Base-by-base conservation (phyloP, 2,888 invertebrate genomes). In the Drosophila austrosaltans region DNA sequence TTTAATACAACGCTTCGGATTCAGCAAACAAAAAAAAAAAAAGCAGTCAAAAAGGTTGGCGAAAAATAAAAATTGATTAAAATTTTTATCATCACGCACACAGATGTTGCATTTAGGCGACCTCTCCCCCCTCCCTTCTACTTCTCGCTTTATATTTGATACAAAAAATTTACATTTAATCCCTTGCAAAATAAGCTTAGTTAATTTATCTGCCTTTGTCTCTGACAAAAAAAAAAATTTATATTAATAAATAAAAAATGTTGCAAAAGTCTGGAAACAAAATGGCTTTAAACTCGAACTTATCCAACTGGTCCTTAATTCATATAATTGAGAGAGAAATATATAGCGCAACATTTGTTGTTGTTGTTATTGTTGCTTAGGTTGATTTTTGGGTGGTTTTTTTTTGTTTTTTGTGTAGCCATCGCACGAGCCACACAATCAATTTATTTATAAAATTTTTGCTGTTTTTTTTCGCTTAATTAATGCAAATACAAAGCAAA, bases 371-470 rank as follows among this genome's bases (percentile, higher is more conserved):
- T 71, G 39, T 16, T 54, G 62, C 28, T 59, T 54, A 42, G 39
- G 57, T 57, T 74, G 16, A 56, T 76, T 65, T 65, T 22, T 53
- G n/a, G 42, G 61, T 48, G 30, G 62, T 48, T 48, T 48, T 48
- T 48, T 48, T 6, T 42, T 42, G 1, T 25, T 6, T 44, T 44
- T 7, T 16, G 22, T 4, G 48, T 12, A 48, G 48, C 22, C 39
- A 12, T 12, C 68, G 63, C 84, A 86, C 71, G 82, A 73, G 77
- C 85, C 64, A 53, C 72, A 72, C 69, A 81, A 79, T 76, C 74
- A 70, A 86, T 83, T 81, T 83, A 88, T 88, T 86, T 86, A 69
- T 78, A 87, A 68, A 67, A 53, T 79, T 61, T 56, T 79, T 28
- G 28, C 4, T 28, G 2, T 32, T 32, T 32, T 32, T 32, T 32